Percentiles rank a stretch among this genome's conserved stretches.
These are phyloP conservation scores for Campoplex nolae DNA, from an alignment of 2,888 invertebrate genomes.

Conservation along the genomic window DNA sequence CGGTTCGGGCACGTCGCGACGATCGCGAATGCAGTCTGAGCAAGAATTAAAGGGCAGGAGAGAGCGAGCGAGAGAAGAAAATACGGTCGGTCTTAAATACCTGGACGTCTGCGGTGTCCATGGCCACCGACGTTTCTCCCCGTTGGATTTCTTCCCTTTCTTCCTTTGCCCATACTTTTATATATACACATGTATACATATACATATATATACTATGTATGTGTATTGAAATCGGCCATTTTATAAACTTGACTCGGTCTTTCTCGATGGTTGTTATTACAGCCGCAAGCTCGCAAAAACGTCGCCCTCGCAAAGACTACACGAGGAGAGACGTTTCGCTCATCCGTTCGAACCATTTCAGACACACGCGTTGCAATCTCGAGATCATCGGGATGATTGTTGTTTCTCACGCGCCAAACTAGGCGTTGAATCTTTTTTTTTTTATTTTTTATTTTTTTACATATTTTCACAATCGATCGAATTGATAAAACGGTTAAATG, in stretches of 20 bases:
- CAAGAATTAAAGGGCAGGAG: constrained; percentile 55
- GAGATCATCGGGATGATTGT: constrained; percentile 58
- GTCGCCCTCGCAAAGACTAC: constrained; percentile 72
- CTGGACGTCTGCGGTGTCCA: constrained; percentile 67
- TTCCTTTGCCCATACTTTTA: constrained; percentile 18
- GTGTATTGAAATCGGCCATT: constrained; percentile 27
- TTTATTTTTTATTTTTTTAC: not conserved
- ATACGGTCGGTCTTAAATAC: constrained; percentile 72
- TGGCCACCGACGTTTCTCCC: constrained; percentile 60
- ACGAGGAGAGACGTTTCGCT: constrained; percentile 28
- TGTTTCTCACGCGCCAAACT: constrained; percentile 80
- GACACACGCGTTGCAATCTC: constrained; percentile 25
- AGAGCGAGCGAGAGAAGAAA: constrained; percentile 31
- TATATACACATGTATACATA: not conserved
- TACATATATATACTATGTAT: not conserved
- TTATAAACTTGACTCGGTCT: constrained; percentile 47
- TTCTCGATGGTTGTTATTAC: constrained; percentile 76
- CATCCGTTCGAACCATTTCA: constrained; percentile 44
- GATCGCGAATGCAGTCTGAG: constrained; percentile 49
- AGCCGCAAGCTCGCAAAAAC: constrained; percentile 61
- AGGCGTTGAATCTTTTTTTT: constrained; percentile 60
- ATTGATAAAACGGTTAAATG: not conserved
- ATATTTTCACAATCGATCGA: not conserved
- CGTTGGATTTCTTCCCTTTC: constrained; percentile 49
- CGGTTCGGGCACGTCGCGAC: constrained; percentile 35